These are phyloP conservation scores for Pimpla rufipes DNA, from an alignment of 2,888 invertebrate genomes.

Conservation along the genomic window DNA sequence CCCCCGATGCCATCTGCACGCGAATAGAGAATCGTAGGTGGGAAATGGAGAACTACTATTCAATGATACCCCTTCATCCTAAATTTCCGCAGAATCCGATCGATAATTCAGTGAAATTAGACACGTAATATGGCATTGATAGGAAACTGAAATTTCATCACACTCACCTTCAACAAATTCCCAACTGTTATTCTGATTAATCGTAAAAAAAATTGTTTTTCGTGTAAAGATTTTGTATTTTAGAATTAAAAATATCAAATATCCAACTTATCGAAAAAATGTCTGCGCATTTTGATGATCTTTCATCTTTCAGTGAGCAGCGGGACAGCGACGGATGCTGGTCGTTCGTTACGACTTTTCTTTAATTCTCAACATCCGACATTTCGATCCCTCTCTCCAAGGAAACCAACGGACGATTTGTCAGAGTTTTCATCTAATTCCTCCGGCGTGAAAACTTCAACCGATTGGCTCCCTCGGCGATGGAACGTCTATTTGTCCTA, in stretches of 20 bases:
- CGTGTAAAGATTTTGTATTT: no score
- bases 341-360: neutral
- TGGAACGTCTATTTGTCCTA: slow-evolving; percentile 13
- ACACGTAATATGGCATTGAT: neutral
- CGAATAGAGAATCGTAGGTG: neutral
- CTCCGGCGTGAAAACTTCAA: slow-evolving; percentile 22
- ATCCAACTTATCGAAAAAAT: no score
- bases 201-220: neutral
- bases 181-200: no score
- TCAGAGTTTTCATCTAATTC: slow-evolving; percentile 55
- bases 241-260: no score
- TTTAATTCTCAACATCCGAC: neutral
- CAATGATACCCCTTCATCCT: neutral
- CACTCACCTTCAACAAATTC: neutral
- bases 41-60: neutral
- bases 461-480: slow-evolving; percentile 25
- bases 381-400: neutral
- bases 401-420: slow-evolving; percentile 32
- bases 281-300: neutral
- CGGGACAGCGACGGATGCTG: neutral
- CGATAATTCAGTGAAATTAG: neutral
- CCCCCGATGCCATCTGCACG: slow-evolving; percentile 1
- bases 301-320: neutral
- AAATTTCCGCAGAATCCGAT: neutral
- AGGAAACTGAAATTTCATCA: neutral